These are phyloP conservation scores for Bombyx mori DNA, from an alignment of 1,140 invertebrate genomes.

Conservation along the genomic window DNA sequence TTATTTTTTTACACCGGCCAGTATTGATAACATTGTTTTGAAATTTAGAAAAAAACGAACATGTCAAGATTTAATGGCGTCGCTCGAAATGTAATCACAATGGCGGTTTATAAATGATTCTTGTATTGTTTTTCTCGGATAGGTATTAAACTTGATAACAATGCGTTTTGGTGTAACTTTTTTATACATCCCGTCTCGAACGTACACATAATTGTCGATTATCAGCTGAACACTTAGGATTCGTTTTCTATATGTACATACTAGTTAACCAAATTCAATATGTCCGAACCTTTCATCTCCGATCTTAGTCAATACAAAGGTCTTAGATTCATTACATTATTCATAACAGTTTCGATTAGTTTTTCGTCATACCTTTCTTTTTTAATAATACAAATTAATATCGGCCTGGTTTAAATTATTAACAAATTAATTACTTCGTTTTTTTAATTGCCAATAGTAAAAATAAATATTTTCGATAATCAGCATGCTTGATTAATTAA, in stretches of 20 bases:
- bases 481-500: not conserved
- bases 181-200: conserved; percentile 47
- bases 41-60: conserved; percentile 26
- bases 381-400: too few relatives aligned
- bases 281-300: too few relatives aligned
- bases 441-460: too few relatives aligned
- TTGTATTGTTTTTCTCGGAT: conserved; percentile 52
- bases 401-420: too few relatives aligned
- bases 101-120: conserved; percentile 46
- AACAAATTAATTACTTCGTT: too few relatives aligned
- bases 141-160: conserved; percentile 28
- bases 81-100: conserved; percentile 25
- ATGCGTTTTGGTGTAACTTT: conserved; percentile 26
- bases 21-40: conserved; percentile 24
- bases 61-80: conserved; percentile 1
- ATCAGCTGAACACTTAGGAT: not conserved
- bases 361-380: too few relatives aligned
- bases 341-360: too few relatives aligned
- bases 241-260: conserved; percentile 7
- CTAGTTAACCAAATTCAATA: too few relatives aligned
- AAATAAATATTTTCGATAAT: too few relatives aligned
- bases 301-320: too few relatives aligned
- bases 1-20: conserved; percentile 26
- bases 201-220: conserved; percentile 7
- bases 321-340: too few relatives aligned